phyloP scores from a whole-genome alignment of 2,888 invertebrate species.

The Drosophila anomalata region DNA sequence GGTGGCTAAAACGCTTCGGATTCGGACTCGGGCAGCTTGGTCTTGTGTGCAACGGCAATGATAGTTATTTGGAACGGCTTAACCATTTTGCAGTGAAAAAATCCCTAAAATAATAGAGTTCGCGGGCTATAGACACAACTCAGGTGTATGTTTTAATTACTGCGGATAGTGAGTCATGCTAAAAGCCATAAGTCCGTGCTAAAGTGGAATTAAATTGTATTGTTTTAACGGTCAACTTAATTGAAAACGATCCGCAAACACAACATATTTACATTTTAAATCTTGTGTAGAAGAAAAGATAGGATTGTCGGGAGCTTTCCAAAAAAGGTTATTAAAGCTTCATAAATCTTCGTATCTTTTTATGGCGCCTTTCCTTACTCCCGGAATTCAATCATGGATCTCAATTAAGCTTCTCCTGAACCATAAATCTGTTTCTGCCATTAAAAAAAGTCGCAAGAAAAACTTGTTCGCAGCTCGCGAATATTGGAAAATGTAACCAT shows the following conservation, averaged over 20 bases:
- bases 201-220: neutral
- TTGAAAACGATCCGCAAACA: neutral
- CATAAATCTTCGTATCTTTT: neutral
- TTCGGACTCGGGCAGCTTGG: constrained; percentile 10
- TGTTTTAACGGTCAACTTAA: neutral
- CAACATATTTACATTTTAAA: no score
- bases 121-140: constrained; percentile 11
- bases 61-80: neutral
- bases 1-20: constrained; percentile 8
- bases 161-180: constrained; percentile 13
- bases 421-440: constrained; percentile 20
- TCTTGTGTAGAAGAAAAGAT: no score
- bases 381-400: constrained; percentile 10
- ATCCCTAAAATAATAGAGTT: constrained; percentile 6
- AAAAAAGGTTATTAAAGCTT: no score
- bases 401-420: constrained; percentile 20
- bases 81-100: constrained; percentile 5
- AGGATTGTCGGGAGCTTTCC: no score
- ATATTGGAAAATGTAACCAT: constrained; percentile 58
- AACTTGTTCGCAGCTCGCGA: constrained; percentile 31
- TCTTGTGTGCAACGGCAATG: constrained; percentile 33
- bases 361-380: neutral
- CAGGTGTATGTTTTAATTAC: neutral
- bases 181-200: neutral
- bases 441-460: constrained; percentile 20